A percentile compares a stretch with the other conserved stretches of the same genome.
These are phyloP conservation scores for Rhipidura dahli DNA, from an alignment of 2,113 vertebrate genomes.

Conservation along the genomic window DNA sequence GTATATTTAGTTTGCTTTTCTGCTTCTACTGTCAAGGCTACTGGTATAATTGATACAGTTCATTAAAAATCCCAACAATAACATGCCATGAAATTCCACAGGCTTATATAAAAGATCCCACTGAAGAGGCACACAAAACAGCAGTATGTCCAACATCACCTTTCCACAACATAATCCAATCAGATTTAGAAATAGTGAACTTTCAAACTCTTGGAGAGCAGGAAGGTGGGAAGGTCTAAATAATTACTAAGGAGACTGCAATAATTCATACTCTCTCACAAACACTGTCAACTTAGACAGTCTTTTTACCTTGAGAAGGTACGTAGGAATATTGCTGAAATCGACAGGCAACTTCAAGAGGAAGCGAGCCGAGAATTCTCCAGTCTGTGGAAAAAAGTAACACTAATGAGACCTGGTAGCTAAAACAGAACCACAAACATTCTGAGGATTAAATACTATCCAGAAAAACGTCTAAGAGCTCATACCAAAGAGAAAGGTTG, in stretches of 20 bases:
- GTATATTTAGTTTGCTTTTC: neutral
- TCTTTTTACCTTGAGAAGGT: slow-evolving; percentile 93
- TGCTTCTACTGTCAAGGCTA: neutral
- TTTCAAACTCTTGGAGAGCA: neutral
- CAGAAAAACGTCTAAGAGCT: neutral
- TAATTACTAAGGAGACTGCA: neutral
- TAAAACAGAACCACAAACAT: neutral
- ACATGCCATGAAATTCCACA: neutral
- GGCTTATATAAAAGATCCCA: neutral
- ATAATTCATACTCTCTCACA: slow-evolving; percentile 2
- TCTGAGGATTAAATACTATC: neutral
- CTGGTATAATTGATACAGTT: neutral
- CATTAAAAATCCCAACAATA: neutral
- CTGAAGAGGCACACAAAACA: neutral
- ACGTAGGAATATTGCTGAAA: slow-evolving; percentile 97
- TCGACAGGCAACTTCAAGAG: slow-evolving; percentile 96
- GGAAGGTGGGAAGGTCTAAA: neutral
- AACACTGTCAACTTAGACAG: neutral
- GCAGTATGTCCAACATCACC: neutral
- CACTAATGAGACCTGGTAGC: slow-evolving; percentile 14
- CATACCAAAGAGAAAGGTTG: neutral
- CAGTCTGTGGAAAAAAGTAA: slow-evolving; percentile 80
- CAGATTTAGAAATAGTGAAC: neutral
- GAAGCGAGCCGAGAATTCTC: slow-evolving; percentile 96
- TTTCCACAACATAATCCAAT: neutral